These are phyloP conservation scores for Drosophila takahashii DNA, from an alignment of 1,140 invertebrate genomes.

Conservation along the genomic window DNA sequence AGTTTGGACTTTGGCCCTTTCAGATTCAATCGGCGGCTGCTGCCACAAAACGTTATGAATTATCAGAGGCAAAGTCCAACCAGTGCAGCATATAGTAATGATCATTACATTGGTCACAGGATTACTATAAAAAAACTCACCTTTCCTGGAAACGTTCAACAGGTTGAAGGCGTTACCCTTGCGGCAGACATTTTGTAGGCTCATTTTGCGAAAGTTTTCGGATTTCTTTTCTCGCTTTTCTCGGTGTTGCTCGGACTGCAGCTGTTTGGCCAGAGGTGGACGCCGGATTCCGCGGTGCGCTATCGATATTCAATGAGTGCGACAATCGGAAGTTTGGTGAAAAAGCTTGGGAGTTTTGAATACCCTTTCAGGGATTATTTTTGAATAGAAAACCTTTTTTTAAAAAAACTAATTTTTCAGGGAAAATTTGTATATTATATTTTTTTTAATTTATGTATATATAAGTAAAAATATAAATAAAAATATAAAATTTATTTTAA, in stretches of 20 bases:
- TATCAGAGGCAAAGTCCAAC: slow-evolving; percentile 47
- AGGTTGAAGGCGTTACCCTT: slow-evolving; percentile 37
- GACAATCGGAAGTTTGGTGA: slow-evolving; percentile 7
- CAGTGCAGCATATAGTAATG: not conserved
- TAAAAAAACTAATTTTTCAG: no score
- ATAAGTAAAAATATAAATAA: no score
- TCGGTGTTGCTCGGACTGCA: slow-evolving; percentile 30
- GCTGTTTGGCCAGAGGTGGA: slow-evolving; percentile 23
- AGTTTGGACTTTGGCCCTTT: slow-evolving; percentile 68
- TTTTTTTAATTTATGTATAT: no score
- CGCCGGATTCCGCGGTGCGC: slow-evolving; percentile 8
- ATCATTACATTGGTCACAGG: no score
- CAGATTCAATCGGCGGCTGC: slow-evolving; percentile 25
- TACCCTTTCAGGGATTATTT: not conserved
- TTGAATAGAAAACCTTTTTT: no score
- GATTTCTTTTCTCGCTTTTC: slow-evolving; percentile 17
- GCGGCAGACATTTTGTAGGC: slow-evolving; percentile 52
- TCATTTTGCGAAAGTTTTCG: slow-evolving; percentile 49
- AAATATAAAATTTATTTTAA: no score
- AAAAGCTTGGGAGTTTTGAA: not conserved
- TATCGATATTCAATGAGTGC: not conserved
- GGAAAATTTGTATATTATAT: no score
- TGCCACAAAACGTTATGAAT: slow-evolving; percentile 36
- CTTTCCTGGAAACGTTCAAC: slow-evolving; percentile 37
- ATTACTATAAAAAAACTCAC: slow-evolving; percentile 7